Evolutionary conservation across 2,888 invertebrate species (phyloP).

Genomic region (Megalurothrips usitatus): DNA sequence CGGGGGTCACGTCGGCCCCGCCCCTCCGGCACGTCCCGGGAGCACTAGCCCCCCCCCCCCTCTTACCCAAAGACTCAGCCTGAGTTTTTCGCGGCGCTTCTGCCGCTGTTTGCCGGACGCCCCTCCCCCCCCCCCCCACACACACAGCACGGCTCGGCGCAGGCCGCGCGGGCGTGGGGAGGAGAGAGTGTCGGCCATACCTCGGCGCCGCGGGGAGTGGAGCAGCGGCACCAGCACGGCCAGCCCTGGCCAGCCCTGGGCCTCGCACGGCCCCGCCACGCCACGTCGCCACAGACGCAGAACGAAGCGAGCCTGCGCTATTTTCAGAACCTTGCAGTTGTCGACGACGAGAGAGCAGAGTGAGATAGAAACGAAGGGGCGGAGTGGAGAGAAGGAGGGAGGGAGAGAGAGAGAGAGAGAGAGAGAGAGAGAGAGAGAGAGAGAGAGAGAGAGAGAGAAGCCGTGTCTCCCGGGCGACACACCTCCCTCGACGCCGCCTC

Average conservation of each 20-base stretch:
- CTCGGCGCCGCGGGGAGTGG: conserved; percentile 42
- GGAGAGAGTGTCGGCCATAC: not conserved
- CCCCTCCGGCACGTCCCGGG: too few relatives aligned
- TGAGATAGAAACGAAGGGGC: conserved; percentile 40
- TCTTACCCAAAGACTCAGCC: too few relatives aligned
- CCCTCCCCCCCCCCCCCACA: too few relatives aligned
- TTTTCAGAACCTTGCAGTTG: not conserved
- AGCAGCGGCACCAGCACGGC: too few relatives aligned
- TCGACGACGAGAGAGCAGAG: not conserved
- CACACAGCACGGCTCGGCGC: too few relatives aligned
- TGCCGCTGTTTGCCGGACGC: too few relatives aligned
- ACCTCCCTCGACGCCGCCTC: not conserved
- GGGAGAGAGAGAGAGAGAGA: not conserved
- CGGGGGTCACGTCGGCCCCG: too few relatives aligned
- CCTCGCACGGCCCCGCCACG: not conserved
- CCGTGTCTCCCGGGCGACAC: not conserved
- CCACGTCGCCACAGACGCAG: not conserved
- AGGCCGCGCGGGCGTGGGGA: too few relatives aligned
- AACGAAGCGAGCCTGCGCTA: not conserved
- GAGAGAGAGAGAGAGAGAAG: not conserved
- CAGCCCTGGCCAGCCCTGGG: not conserved
- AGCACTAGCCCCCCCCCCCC: too few relatives aligned
- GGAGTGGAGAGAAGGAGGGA: not conserved
- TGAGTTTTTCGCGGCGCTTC: too few relatives aligned
- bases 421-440: not conserved